Evolutionary conservation across 2,113 vertebrate genomes (phyloP).

Genomic region (Columba janthina): DNA sequence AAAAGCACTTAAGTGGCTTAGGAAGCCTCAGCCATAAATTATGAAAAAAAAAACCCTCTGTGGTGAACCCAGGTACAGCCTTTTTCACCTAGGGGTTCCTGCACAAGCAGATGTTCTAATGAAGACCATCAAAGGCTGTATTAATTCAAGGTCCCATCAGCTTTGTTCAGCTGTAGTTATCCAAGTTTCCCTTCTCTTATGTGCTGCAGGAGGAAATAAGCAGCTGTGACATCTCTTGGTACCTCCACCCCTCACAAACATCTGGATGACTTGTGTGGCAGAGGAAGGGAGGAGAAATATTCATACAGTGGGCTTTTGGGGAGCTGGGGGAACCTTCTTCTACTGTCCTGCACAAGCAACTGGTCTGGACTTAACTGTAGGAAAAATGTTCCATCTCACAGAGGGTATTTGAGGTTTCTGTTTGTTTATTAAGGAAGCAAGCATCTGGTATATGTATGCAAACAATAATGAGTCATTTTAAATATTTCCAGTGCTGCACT

Average conservation of each 20-base stretch:
- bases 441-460: constrained; percentile 21
- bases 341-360: not conserved
- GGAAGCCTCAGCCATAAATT: not conserved
- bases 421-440: constrained; percentile 20
- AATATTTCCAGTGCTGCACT: not conserved
- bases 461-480: constrained; percentile 19
- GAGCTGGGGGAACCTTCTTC: not conserved
- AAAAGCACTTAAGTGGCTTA: not conserved
- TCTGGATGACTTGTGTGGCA: not conserved
- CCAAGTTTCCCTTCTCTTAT: not conserved
- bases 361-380: not conserved
- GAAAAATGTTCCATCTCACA: not conserved
- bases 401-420: not conserved
- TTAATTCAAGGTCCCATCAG: not conserved
- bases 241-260: not conserved
- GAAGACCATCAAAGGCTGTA: not conserved
- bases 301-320: not conserved
- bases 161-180: not conserved
- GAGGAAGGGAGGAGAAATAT: not conserved
- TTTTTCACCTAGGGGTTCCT: not conserved
- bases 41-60: not conserved
- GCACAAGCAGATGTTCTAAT: not conserved
- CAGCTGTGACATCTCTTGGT: not conserved
- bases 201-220: not conserved
- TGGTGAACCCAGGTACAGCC: not conserved